Conservation (phyloP, 2,113 vertebrate genomes). For the Catharus bicknelli region DNA sequence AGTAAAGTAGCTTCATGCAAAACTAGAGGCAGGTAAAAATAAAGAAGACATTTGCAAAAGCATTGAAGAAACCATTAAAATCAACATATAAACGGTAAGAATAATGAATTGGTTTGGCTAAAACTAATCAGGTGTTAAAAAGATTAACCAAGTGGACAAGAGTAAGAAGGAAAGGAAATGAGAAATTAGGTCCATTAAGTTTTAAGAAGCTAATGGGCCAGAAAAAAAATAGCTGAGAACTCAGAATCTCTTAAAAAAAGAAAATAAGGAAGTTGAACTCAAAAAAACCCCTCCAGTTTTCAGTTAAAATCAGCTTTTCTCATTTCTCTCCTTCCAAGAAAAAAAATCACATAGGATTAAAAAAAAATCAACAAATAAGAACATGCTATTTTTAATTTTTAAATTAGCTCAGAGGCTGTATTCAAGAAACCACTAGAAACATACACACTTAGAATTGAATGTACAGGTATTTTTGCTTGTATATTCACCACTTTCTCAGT, state of each 20-base stretch:
- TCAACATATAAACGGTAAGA: background rate
- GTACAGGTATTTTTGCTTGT: background rate
- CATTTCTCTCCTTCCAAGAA: background rate
- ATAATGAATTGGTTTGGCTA: background rate
- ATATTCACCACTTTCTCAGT: background rate
- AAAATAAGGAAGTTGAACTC: background rate
- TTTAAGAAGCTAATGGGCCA: background rate
- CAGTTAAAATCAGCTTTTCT: background rate
- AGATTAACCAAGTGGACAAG: background rate
- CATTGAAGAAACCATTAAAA: background rate
- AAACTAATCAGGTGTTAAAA: background rate
- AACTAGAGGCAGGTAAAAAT: background rate
- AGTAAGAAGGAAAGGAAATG: background rate
- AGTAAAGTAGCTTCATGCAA: background rate
- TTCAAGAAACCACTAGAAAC: background rate
- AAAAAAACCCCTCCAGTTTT: rapidly evolving
- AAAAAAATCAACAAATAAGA: background rate
- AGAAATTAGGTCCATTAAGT: background rate
- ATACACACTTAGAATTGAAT: background rate
- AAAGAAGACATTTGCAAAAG: background rate
- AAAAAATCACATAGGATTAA: background rate
- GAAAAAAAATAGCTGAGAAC: background rate
- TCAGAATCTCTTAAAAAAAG: background rate
- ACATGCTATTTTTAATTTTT: background rate
- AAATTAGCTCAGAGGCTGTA: background rate